Conservation (phyloP, 2,113 vertebrate species). For the Turnix velox region DNA sequence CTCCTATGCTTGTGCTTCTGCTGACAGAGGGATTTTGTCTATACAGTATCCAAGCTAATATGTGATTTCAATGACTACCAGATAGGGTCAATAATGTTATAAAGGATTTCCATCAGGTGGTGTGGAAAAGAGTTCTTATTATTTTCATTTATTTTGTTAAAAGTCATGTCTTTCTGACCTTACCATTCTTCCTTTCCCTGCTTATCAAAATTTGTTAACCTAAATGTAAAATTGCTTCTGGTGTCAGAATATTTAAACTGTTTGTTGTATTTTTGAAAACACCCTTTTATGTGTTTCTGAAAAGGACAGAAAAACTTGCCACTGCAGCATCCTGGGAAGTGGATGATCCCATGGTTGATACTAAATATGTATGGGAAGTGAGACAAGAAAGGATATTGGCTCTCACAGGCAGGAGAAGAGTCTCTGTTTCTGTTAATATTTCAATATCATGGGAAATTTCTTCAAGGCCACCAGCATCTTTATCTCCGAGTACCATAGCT, state of each 20-base stretch:
- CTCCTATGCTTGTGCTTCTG: neutral
- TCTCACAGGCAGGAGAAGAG: constrained; percentile 81
- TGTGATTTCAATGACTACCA: neutral
- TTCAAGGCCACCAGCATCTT: constrained; percentile 37
- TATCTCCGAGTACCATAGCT: constrained; percentile 65
- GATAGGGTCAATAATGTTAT: neutral
- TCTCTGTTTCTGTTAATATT: constrained; percentile 83
- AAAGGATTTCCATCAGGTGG: neutral
- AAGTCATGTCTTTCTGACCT: neutral
- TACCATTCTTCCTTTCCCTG: neutral
- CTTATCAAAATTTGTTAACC: neutral
- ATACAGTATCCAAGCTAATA: neutral
- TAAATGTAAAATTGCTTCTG: neutral
- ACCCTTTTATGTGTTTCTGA: neutral
- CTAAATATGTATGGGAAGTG: neutral
- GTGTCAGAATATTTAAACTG: neutral
- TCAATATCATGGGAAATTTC: constrained; percentile 75
- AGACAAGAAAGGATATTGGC: constrained; percentile 87
- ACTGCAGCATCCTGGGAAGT: neutral
- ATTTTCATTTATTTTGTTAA: neutral
- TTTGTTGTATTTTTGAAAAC: neutral
- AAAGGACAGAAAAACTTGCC: neutral
- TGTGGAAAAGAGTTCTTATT: neutral
- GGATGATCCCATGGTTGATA: neutral
- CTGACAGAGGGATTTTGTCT: neutral